phyloP scores from a whole-genome alignment of 92 coral and sea anemone species.

The Micromussa lordhowensis region DNA sequence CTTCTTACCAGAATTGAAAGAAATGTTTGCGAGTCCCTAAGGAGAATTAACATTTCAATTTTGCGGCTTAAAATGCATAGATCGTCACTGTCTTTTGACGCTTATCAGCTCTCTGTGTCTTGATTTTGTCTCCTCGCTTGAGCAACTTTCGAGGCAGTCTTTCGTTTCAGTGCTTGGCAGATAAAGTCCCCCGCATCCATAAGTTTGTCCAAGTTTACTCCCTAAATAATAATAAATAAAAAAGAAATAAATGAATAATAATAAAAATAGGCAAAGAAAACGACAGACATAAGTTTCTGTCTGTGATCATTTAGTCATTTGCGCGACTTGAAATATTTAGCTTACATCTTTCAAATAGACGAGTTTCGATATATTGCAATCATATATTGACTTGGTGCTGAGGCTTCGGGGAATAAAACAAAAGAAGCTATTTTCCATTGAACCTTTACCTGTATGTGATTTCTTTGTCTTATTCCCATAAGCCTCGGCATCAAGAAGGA shows the following conservation, averaged over 20 bases:
- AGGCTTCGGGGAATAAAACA: no score
- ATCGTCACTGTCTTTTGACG: not conserved
- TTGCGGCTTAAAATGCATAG: not conserved
- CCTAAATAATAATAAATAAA: slow-evolving; percentile 46
- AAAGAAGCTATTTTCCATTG: no score
- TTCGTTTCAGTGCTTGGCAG: slow-evolving; percentile 73
- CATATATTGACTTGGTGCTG: no score
- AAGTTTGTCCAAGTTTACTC: slow-evolving; percentile 78
- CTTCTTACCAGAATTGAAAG: not conserved
- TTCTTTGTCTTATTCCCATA: no score
- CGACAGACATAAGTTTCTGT: no score
- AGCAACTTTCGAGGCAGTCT: slow-evolving; percentile 88
- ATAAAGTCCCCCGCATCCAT: slow-evolving; percentile 91
- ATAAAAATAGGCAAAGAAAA: not conserved
- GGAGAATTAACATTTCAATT: not conserved
- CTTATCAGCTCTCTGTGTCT: not conserved
- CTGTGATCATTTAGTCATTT: no score
- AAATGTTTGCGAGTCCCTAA: not conserved
- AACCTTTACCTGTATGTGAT: no score
- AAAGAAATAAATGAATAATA: no score
- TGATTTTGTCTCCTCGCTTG: slow-evolving; percentile 55
- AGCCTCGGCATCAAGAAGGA: no score
- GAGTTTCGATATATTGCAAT: no score
- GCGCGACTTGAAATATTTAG: no score
- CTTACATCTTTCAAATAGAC: no score